phyloP scores from a whole-genome alignment of 2,113 vertebrate species.

The Nanorana parkeri region DNA sequence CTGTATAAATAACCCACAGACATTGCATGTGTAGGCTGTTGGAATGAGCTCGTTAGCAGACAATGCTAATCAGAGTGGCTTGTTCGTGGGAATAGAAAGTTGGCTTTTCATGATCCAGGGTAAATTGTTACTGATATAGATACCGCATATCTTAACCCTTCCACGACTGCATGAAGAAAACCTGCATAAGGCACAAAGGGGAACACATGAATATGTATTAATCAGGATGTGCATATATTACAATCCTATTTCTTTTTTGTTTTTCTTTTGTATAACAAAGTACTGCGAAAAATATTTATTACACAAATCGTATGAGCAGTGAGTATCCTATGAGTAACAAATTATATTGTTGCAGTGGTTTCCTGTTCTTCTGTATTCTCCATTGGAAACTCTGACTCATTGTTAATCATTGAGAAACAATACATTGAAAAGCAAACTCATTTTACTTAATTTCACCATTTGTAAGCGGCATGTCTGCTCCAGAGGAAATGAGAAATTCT shows the following conservation, averaged over 20 bases:
- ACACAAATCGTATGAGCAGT: no score
- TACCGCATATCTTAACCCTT: constrained; percentile 25
- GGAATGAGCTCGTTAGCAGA: constrained; percentile 53
- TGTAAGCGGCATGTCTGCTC: no score
- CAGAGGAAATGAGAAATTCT: no score
- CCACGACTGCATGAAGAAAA: background rate
- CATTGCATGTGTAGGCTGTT: constrained; percentile 50
- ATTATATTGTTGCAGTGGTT: no score
- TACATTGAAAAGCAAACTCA: no score
- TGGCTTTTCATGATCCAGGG: constrained; percentile 35
- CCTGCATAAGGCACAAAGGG: no score
- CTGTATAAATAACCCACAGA: constrained; percentile 54
- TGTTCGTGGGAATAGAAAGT: constrained; percentile 52
- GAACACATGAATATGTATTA: background rate
- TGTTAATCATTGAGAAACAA: no score
- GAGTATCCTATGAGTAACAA: no score
- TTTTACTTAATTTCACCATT: no score
- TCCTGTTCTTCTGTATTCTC: no score
- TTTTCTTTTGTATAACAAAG: background rate
- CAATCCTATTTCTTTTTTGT: no score
- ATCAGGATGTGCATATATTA: background rate
- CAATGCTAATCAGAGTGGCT: constrained; percentile 53
- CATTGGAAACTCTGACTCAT: no score
- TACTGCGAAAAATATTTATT: background rate
- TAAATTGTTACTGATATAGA: constrained; percentile 43